A percentile compares a stretch with the other conserved stretches of the same genome.
phyloP scores from a whole-genome alignment of 2,888 invertebrate genomes.

The Ramazzottius varieornatus region DNA sequence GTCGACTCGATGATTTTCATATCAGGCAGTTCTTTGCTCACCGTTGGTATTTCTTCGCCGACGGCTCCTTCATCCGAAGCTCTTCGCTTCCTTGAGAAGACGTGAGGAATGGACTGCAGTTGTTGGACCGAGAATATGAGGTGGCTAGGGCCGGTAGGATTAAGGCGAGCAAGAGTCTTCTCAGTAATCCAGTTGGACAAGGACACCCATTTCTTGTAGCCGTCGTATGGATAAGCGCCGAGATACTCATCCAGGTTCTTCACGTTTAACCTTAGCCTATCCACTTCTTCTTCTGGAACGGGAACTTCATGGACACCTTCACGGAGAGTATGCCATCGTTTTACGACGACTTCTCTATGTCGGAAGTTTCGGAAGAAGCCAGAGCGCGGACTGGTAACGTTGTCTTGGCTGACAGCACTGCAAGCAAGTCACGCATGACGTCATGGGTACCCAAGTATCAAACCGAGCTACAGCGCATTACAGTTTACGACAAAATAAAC shows the following conservation, averaged over 20 bases:
- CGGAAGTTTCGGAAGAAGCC: constrained; percentile 65
- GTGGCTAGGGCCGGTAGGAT: constrained; percentile 11
- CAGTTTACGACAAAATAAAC: too few species aligned
- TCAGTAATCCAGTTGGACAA: constrained; percentile 41
- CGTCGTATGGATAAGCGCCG: constrained; percentile 71
- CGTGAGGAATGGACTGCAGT: neutral
- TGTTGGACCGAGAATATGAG: neutral
- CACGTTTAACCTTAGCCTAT: constrained; percentile 39
- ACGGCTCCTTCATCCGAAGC: too few species aligned
- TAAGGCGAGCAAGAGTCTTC: constrained; percentile 17
- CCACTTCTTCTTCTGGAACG: constrained; percentile 33
- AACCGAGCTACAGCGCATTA: too few species aligned
- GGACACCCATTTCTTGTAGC: constrained; percentile 56
- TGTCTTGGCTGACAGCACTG: constrained; percentile 29
- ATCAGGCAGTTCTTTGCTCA: neutral
- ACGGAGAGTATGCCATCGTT: constrained; percentile 49
- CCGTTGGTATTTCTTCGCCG: neutral
- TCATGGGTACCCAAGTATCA: too few species aligned
- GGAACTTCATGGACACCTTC: constrained; percentile 37
- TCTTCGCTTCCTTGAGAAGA: neutral
- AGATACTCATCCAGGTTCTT: constrained; percentile 45
- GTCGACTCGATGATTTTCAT: neutral
- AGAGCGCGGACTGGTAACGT: constrained; percentile 40
- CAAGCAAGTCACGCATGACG: constrained; percentile 9
- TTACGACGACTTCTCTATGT: constrained; percentile 52